These are phyloP conservation scores for Lemur catta DNA, from an alignment of 2,797 vertebrate species.

Conservation along the genomic window DNA sequence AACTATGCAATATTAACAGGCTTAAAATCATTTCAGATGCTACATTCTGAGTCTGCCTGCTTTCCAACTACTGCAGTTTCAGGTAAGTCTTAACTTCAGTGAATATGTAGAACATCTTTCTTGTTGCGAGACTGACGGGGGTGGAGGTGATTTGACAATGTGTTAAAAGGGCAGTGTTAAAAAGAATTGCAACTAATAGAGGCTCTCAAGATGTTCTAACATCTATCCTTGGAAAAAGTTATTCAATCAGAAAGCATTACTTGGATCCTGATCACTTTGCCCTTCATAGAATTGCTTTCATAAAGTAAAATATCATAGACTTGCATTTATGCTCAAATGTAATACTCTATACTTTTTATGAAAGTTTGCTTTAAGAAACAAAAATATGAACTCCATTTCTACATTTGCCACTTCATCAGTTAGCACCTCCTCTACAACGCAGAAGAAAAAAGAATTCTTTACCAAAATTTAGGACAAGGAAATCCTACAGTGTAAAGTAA, in stretches of 20 bases:
- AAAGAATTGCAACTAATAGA: neutral
- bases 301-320: neutral
- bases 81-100: neutral
- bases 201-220: neutral
- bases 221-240: neutral
- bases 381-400: constrained; percentile 21
- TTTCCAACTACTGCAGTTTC: neutral
- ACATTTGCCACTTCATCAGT: neutral
- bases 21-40: neutral
- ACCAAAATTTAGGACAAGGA: neutral
- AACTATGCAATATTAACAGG: neutral
- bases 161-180: neutral
- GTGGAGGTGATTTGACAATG: neutral
- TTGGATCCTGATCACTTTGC: neutral
- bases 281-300: neutral
- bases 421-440: neutral
- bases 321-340: neutral
- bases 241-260: neutral
- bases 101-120: neutral
- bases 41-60: neutral
- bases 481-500: neutral
- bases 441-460: neutral
- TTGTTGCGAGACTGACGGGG: neutral
- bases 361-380: constrained; percentile 9
- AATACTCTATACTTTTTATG: neutral